Evolutionary conservation across 2,113 vertebrate genomes (phyloP).

Genomic region (Athene cunicularia): DNA sequence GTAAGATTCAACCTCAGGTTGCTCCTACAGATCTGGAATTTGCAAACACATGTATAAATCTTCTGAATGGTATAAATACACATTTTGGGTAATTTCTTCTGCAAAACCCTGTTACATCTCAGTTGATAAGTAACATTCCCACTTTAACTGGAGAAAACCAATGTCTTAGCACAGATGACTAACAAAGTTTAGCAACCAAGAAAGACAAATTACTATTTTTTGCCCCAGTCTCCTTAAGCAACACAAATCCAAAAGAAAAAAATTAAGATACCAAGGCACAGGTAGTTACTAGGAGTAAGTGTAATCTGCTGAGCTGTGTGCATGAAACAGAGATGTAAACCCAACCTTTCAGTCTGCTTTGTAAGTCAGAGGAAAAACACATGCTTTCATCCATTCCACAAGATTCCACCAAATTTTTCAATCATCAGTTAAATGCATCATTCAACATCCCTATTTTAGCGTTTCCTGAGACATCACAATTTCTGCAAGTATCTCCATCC

Average conservation of each 20-base stretch:
- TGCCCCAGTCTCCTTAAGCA: background rate
- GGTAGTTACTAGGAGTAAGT: background rate
- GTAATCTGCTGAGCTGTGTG: background rate
- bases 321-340: background rate
- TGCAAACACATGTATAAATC: fast-evolving
- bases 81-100: background rate
- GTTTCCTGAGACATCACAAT: background rate
- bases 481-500: background rate
- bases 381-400: background rate
- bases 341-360: background rate
- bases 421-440: background rate
- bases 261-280: background rate
- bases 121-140: background rate
- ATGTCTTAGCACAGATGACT: background rate
- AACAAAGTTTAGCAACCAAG: background rate
- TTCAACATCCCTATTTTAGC: background rate
- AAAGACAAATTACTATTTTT: background rate
- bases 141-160: background rate
- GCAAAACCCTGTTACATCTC: background rate
- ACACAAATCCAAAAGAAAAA: background rate
- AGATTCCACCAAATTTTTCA: background rate
- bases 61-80: background rate
- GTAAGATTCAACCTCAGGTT: background rate
- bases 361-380: fast-evolving
- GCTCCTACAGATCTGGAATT: background rate